Evolutionary conservation across 2,888 invertebrate species (phyloP).

Genomic region (Amitus sp.): DNA sequence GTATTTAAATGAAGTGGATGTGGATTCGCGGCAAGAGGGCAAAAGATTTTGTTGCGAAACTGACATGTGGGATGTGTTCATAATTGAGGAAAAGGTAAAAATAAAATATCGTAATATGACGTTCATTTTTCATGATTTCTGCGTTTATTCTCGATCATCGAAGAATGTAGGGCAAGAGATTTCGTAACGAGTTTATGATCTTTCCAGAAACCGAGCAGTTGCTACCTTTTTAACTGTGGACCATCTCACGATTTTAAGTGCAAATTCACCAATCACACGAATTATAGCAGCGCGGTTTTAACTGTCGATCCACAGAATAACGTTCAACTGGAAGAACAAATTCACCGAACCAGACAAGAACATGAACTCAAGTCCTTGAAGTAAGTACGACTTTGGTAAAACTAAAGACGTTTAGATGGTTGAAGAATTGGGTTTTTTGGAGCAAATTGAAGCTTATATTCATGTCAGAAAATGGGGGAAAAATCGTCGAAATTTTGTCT

Average conservation of each 20-base stretch:
- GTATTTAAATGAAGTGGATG: slow-evolving; percentile 86
- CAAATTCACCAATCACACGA: slow-evolving; percentile 88
- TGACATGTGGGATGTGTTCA: slow-evolving; percentile 87
- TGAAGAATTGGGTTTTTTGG: no score
- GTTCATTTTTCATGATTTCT: background rate
- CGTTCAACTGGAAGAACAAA: slow-evolving; percentile 74
- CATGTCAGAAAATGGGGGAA: no score
- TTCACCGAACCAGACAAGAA: slow-evolving; percentile 78
- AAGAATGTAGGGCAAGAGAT: background rate
- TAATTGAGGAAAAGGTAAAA: slow-evolving; percentile 88
- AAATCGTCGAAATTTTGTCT: no score
- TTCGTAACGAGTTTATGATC: no score
- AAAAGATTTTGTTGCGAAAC: slow-evolving; percentile 89
- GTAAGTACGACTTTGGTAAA: no score
- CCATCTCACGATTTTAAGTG: slow-evolving; percentile 91
- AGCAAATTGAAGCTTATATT: no score
- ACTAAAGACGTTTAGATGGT: no score
- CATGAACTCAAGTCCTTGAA: slow-evolving; percentile 77
- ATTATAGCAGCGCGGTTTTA: slow-evolving; percentile 88
- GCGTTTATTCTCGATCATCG: background rate
- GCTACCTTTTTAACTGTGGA: slow-evolving; percentile 92
- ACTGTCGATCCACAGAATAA: slow-evolving; percentile 71
- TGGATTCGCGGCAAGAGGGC: slow-evolving; percentile 84
- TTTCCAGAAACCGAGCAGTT: slow-evolving; percentile 82
- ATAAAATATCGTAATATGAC: background rate